Conservation (phyloP, 1,140 invertebrate genomes). For the Coptotermes formosanus region DNA sequence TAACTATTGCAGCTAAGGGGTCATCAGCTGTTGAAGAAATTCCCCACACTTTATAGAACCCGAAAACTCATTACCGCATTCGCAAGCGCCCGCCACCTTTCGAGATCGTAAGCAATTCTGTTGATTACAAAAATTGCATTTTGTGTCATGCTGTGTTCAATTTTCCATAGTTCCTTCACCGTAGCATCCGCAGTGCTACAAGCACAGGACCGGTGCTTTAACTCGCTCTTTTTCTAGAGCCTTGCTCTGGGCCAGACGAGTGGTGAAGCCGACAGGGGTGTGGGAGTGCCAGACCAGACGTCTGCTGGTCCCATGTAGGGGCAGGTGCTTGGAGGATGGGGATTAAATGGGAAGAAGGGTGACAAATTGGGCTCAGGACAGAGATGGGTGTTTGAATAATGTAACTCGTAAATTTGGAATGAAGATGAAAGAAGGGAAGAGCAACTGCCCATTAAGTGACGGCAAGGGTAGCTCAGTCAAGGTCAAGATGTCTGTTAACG, state of each 20-base stretch:
- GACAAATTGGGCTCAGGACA: conserved; percentile 4
- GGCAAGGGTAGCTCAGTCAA: conserved; percentile 4
- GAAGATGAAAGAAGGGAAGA: neutral
- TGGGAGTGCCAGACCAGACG: conserved; percentile 15
- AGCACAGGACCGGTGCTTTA: neutral
- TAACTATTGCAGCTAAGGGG: no score
- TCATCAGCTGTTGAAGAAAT: no score
- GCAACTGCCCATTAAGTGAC: neutral
- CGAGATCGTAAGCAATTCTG: no score
- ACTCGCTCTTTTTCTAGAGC: neutral
- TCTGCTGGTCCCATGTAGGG: neutral
- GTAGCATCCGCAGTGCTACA: no score
- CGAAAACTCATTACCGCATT: no score
- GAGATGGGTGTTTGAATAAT: conserved; percentile 18
- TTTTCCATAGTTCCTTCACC: no score
- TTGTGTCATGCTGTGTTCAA: no score
- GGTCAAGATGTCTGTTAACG: neutral
- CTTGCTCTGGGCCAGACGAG: neutral
- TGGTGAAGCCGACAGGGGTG: neutral
- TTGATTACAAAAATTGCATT: no score
- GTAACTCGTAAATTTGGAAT: conserved; percentile 11
- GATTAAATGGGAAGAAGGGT: neutral
- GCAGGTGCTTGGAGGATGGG: neutral
- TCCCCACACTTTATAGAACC: no score
- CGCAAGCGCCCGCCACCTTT: no score